These are phyloP conservation scores for Cyaniris semiargus DNA, from an alignment of 2,888 invertebrate species.

Conservation along the genomic window DNA sequence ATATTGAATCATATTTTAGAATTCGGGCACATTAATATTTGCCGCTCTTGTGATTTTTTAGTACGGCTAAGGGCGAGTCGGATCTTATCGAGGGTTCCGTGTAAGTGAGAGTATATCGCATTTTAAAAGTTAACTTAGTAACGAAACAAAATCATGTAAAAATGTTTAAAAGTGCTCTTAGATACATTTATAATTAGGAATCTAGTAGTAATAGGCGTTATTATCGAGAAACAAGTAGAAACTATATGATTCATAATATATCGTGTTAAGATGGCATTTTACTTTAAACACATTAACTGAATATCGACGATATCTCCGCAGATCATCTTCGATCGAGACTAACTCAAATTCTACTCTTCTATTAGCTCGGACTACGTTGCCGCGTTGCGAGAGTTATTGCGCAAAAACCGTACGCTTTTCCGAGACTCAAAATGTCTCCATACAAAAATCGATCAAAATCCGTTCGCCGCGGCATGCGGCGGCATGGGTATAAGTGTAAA, in stretches of 20 bases:
- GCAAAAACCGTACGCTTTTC: too few species aligned
- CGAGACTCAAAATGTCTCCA: too few species aligned
- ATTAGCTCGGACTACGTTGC: neutral
- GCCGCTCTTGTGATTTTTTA: neutral
- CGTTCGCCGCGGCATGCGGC: too few species aligned
- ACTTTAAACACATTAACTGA: neutral
- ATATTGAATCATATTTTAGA: neutral
- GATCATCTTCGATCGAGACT: neutral
- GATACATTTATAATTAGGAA: neutral
- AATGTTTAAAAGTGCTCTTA: neutral
- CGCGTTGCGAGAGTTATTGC: too few species aligned
- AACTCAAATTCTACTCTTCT: too few species aligned
- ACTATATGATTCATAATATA: neutral
- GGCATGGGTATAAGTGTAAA: too few species aligned
- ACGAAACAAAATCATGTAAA: neutral
- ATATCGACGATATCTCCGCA: neutral
- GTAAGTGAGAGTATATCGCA: neutral
- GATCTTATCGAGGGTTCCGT: neutral
- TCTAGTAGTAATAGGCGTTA: neutral
- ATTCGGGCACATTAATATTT: neutral
- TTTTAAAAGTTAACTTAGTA: neutral
- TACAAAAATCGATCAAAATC: too few species aligned
- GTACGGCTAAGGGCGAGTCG: neutral
- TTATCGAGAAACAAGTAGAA: constrained; percentile 1
- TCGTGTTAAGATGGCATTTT: neutral